These are phyloP conservation scores for Standfussiana lucernea DNA, from an alignment of 2,888 invertebrate genomes.

Conservation along the genomic window DNA sequence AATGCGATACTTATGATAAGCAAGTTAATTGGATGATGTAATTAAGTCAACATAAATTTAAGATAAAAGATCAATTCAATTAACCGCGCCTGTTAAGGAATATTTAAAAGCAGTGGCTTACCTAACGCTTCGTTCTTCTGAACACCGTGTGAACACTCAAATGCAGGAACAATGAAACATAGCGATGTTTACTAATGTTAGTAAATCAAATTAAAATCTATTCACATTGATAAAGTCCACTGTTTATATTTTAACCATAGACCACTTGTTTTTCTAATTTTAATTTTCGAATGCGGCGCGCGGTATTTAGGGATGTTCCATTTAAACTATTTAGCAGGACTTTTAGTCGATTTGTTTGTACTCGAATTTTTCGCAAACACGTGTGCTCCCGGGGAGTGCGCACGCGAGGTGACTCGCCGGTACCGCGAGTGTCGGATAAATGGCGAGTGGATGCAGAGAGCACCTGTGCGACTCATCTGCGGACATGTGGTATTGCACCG, in stretches of 20 bases:
- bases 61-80: slow-evolving; percentile 47
- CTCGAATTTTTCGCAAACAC: slow-evolving; percentile 70
- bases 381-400: slow-evolving; percentile 70
- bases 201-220: slow-evolving; percentile 70
- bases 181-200: slow-evolving; percentile 68
- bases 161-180: slow-evolving; percentile 77
- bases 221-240: slow-evolving; percentile 68
- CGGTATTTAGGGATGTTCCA: slow-evolving; percentile 38
- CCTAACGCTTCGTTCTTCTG: slow-evolving; percentile 74
- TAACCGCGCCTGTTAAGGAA: slow-evolving; percentile 28
- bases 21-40: slow-evolving; percentile 41
- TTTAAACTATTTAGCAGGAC: slow-evolving; percentile 38
- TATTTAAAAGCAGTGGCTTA: slow-evolving; percentile 72
- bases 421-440: slow-evolving; percentile 86
- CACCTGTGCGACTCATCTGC: slow-evolving; percentile 80
- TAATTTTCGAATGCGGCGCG: slow-evolving; percentile 59
- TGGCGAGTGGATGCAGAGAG: slow-evolving; percentile 80
- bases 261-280: slow-evolving; percentile 61
- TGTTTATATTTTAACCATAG: slow-evolving; percentile 61
- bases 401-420: slow-evolving; percentile 81
- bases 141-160: slow-evolving; percentile 77
- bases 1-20: slow-evolving; percentile 33
- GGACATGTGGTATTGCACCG: slow-evolving; percentile 79
- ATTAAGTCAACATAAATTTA: slow-evolving; percentile 39
- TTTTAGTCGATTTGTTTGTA: slow-evolving; percentile 47